Evolutionary conservation across 2,113 vertebrate species (phyloP), one percentile per base, ranked within the genome.

Genomic region (Mus spicilegus): DNA sequence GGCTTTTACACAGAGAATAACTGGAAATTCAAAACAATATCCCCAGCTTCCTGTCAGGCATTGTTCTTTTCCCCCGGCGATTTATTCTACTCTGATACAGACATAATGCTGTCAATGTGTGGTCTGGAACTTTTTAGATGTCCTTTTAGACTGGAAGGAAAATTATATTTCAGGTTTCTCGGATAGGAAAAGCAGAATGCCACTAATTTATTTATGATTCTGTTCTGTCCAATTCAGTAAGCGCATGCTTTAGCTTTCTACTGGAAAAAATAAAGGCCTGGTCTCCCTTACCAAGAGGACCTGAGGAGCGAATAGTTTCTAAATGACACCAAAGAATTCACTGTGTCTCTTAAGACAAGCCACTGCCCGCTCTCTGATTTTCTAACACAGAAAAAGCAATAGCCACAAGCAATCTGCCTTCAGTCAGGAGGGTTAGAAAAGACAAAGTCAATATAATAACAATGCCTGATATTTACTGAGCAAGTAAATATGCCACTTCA

Each of bases 121-220:
- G 61, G 63, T 84, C 94, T 96, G 85, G n/a, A 72, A 95, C 73
- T 65, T 94, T 97, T 96, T 63, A 87, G 69, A 90, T 76, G 49
- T 96, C 94, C 73, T 96, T 94, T 96, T 85, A 90, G 51, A 89
- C 85, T 69, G 42, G 96, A 97, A 96, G 76, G n/a, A 97, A 96
- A 95, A 87, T 87, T 42, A 91, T 91, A 87, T 81, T 90, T 86
- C 54, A 82, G 61, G 20, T 90, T 91, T 94, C 63, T 95, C 81
- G 89, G 90, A 72, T 14, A 80, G 88, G 91, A 96, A 88, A 95
- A 93, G 73, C 75, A 89, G 90, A 95, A 93, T 56, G 16, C n/a
- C 75, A 80, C 78, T 96, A 92, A 98, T 94, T 93, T 95, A 95
- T 90, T 97, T 97, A 93, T 96, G 89, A 78, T 86, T 96, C 36